Evolutionary conservation across 1,140 invertebrate genomes (phyloP).

Genomic region (Anastrepha obliqua): DNA sequence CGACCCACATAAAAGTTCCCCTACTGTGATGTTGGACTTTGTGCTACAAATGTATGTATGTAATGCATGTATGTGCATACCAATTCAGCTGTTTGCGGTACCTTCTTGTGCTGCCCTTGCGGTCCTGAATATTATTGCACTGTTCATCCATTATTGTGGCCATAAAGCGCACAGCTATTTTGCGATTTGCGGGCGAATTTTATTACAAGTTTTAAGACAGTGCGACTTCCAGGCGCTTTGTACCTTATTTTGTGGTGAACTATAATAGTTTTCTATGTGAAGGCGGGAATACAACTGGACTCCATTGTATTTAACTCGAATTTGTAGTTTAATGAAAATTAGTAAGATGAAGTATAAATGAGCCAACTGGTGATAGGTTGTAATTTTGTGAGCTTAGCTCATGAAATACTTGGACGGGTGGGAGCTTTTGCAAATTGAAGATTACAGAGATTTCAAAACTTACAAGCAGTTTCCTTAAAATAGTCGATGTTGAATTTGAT

Average conservation of each 20-base stretch:
- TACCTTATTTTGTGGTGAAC: neutral
- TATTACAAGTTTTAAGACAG: neutral
- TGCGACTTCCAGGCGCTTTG: neutral
- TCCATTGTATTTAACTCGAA: neutral
- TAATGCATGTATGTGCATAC: too few species aligned
- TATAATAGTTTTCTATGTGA: neutral
- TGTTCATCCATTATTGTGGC: neutral
- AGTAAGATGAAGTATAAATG: neutral
- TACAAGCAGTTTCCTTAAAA: too few species aligned
- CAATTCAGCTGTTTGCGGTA: too few species aligned
- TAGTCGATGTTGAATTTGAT: too few species aligned
- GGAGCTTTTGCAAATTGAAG: too few species aligned
- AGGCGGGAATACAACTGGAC: neutral
- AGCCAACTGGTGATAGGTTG: neutral
- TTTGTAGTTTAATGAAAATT: constrained; percentile 1
- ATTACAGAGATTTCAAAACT: too few species aligned
- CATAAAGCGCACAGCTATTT: neutral
- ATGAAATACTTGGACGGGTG: too few species aligned
- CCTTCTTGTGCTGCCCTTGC: neutral
- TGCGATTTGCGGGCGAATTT: neutral
- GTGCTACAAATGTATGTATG: too few species aligned
- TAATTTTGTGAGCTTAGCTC: neutral
- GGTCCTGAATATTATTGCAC: neutral
- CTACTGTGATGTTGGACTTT: too few species aligned
- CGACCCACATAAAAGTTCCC: too few species aligned